Evolutionary conservation across 2,888 invertebrate genomes (phyloP), one percentile per base, ranked within the genome.

Genomic region (Linnaemya tessellans): DNA sequence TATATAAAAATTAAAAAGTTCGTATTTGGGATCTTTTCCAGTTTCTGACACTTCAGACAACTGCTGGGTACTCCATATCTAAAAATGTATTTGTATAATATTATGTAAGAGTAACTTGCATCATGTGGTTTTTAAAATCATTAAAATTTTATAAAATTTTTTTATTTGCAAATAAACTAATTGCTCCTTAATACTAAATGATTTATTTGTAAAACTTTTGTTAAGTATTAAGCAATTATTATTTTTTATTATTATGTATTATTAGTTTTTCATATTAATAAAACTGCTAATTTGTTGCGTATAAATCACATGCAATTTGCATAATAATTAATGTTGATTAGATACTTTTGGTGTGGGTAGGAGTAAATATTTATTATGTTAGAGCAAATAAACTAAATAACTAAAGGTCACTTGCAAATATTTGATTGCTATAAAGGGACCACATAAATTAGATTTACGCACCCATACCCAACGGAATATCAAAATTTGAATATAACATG

Each of bases 201-300:
- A 80, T 80, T 80, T 80, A 80, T 80, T 80, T 51, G 9, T 30
- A 67, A 73, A 56, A 30, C n/a, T 13, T 51, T 38, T 65, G 54
- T 35, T 58, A 41, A 18, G 13, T 30, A 30, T 30, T 30, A 30
- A 30, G 5, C 5, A 3, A 30, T 30, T 30, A 30, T 30, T 30
- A 30, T 30, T 30, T 3, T 30, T 30, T 30, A n/a, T n/a, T n/a
- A n/a, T n/a, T n/a, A n/a, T n/a, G n/a, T n/a, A n/a, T 30, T 30
- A 30, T 30, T 30, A n/a, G 2, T 30, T 30, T 30, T 3, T 30
- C 30, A 30, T 30, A 30, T 30, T n/a, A 51, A 60, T 46, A 68
- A 74, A 67, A 56, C n/a, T 54, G 11, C 58, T 49, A 75, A 56
- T 49, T 78, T 84, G n/a, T 64, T 71, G 30, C 54, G 38, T 68